A percentile compares a stretch with the other conserved stretches of the same genome.
These are phyloP conservation scores for Gryllus longicercus DNA, from an alignment of 2,888 invertebrate species.

Conservation along the genomic window DNA sequence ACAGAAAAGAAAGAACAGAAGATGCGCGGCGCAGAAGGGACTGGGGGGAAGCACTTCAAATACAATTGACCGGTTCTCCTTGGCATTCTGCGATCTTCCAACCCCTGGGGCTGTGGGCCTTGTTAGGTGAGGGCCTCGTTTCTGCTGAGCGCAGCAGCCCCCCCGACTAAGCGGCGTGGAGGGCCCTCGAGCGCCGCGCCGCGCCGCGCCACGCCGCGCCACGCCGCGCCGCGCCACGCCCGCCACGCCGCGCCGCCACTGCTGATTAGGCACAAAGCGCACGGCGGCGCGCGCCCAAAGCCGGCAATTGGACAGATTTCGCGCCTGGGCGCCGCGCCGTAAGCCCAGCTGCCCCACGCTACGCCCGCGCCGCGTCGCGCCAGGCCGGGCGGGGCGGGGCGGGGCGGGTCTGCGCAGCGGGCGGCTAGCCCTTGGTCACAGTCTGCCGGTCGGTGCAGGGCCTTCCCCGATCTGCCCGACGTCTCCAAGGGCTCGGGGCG, in stretches of 20 bases:
- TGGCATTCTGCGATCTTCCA: slow-evolving; percentile 1
- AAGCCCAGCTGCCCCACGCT: neutral
- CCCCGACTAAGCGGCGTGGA: neutral
- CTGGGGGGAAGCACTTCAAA: slow-evolving; percentile 1
- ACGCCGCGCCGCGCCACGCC: neutral
- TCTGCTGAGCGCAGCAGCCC: slow-evolving; percentile 9
- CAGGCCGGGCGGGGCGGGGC: too few species aligned
- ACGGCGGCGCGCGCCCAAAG: neutral
- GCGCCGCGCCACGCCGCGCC: neutral
- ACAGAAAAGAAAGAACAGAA: neutral
- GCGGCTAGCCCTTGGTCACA: too few species aligned
- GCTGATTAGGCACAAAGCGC: slow-evolving; percentile 11
- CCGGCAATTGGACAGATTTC: neutral
- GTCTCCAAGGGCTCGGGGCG: too few species aligned
- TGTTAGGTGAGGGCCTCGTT: slow-evolving; percentile 17
- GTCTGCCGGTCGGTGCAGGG: too few species aligned
- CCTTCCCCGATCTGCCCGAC: too few species aligned
- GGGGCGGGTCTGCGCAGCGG: too few species aligned
- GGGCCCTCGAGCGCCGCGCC: neutral
- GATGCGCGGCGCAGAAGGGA: neutral
- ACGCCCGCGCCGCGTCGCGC: too few species aligned
- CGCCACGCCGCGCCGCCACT: neutral
- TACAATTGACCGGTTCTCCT: slow-evolving; percentile 17
- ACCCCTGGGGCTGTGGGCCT: neutral
- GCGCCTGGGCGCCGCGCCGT: neutral